These are phyloP conservation scores for Trididemnum nubilum DNA, from an alignment of 23 tunicate genomes.

Conservation along the genomic window DNA sequence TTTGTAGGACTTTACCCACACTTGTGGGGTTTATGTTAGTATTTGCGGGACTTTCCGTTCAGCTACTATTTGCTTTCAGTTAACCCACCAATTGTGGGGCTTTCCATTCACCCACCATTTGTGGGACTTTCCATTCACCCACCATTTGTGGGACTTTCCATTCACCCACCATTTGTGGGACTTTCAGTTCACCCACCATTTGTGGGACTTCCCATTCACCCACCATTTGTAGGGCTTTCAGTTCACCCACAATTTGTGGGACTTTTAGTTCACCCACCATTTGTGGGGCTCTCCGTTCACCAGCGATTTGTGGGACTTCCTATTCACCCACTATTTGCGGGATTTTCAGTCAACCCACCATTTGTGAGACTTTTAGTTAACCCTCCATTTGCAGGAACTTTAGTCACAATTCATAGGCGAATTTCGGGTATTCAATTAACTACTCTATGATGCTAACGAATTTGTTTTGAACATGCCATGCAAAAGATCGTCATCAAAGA, in stretches of 20 bases:
- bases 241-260: conserved; percentile 15
- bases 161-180: conserved; percentile 11
- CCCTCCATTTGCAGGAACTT: not conserved
- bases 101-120: not conserved
- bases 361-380: not conserved
- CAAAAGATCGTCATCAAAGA: no score
- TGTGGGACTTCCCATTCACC: conserved; percentile 2
- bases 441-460: no score
- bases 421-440: no score
- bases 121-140: not conserved
- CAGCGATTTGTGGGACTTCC: not conserved
- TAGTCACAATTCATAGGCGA: no score
- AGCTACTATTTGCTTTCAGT: no score
- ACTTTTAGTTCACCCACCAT: conserved; percentile 7
- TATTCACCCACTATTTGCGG: conserved; percentile 26
- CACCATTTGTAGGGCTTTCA: not conserved
- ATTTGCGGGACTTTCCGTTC: no score
- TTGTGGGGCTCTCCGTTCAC: not conserved
- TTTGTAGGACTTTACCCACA: not conserved
- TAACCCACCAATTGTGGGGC: no score
- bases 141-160: not conserved
- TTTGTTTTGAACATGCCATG: no score
- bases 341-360: not conserved
- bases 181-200: conserved; percentile 11
- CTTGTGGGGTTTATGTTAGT: no score